Base-by-base conservation (phyloP, 2,113 vertebrate species). In the Circaetus cinerascens region DNA sequence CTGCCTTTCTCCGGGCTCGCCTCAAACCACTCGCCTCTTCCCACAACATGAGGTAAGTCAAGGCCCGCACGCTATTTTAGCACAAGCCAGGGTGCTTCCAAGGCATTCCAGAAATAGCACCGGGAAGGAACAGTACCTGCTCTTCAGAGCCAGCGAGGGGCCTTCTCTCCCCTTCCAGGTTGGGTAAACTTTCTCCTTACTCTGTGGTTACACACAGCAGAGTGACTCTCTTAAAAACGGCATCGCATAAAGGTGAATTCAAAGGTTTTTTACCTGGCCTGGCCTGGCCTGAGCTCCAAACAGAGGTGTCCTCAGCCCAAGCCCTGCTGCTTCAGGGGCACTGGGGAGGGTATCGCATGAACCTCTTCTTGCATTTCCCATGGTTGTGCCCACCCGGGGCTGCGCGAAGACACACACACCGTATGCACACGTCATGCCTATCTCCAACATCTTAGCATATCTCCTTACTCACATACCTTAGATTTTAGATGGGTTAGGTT, bases 61-160 rank as follows among this genome's bases (percentile, higher is more conserved):
- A 75, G 80, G 64, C 55, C 43, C 18, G 1, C 48, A 5, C 5
- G 1, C 59, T 51, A 43, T 86, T 92, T 92, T 46, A 81, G 88
- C 77, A 56, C 57, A 38, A 53, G 22, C 53, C 43, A 3, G 53
- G 66, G 41, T 48, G 59, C 36, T 94, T 79, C 93, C 80, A 66
- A 90, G 30, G 40, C 16, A 87, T 92, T 93, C 91, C 91, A 83
- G 91, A 79, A 91, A 74, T 34, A 93, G 83, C 59, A 11, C 11
- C 0, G 20, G 66, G 68, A 36, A 69, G 43, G 34, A 79, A 41
- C 81, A 92, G 87, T 32, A 43, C 45, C 57, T 71, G 69, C 79
- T 93, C 84, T 74, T 91, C 43, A 53, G 73, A 72, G 76, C 46
- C 71, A 51, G 68, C 11, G 3, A 50, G 34, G 57, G 68, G 67